Evolutionary conservation across 2,797 vertebrate genomes (phyloP).

Genomic region (Muscicapa comitata): DNA sequence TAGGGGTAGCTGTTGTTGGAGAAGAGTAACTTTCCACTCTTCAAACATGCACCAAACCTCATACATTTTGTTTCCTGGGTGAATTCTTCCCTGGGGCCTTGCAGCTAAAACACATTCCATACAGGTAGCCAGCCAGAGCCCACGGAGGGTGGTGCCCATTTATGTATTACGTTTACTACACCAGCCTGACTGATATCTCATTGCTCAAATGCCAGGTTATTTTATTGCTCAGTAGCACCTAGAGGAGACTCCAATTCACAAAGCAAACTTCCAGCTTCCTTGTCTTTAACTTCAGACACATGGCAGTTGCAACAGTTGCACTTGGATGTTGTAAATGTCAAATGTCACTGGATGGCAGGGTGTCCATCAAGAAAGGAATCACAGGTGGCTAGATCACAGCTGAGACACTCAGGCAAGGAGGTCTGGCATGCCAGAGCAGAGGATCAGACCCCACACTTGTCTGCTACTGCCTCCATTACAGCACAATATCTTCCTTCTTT

Average conservation of each 20-base stretch:
- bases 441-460: not conserved
- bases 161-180: accelerated
- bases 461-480: not conserved
- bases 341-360: constrained; percentile 33
- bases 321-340: constrained; percentile 58
- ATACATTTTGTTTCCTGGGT: not conserved
- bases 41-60: not conserved
- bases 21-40: not conserved
- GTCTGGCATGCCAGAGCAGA: not conserved
- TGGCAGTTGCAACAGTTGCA: constrained; percentile 6
- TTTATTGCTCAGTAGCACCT: not conserved
- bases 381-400: not conserved
- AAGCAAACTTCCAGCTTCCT: constrained; percentile 60
- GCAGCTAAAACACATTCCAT: not conserved
- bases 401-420: not conserved
- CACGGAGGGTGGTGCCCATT: accelerated
- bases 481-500: not conserved
- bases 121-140: not conserved
- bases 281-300: constrained; percentile 24
- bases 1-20: not conserved
- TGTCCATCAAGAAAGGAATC: constrained; percentile 31
- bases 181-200: not conserved
- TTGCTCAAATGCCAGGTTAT: not conserved
- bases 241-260: constrained; percentile 27
- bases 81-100: not conserved